Evolutionary conservation across 2,888 invertebrate species (phyloP).

Genomic region (Sarcophaga carnaria): DNA sequence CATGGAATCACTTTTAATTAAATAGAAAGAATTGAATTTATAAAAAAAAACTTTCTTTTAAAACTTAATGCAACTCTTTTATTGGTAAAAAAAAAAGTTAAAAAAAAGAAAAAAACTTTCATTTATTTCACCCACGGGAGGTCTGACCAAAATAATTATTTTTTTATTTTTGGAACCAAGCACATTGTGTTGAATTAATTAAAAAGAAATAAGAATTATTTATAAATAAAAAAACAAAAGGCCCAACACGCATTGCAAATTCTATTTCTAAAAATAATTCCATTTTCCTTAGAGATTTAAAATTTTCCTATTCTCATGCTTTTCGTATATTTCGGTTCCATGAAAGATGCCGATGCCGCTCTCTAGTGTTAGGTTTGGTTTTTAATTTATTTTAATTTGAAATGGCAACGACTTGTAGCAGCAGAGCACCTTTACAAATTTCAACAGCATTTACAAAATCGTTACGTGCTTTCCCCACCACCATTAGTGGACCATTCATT

Average conservation of each 20-base stretch:
- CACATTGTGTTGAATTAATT: slow-evolving; percentile 10
- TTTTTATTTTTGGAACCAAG: slow-evolving; percentile 25
- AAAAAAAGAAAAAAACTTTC: not conserved
- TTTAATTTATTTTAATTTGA: slow-evolving; percentile 1
- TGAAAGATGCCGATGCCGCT: not conserved
- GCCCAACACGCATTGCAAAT: slow-evolving; percentile 16
- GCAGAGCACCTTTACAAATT: slow-evolving; percentile 17
- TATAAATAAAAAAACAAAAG: slow-evolving; percentile 21
- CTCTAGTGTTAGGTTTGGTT: not conserved
- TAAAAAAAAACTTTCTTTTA: not conserved
- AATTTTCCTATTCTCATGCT: no score
- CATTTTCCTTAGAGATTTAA: not conserved
- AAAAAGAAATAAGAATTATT: slow-evolving; percentile 3
- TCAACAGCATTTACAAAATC: no score
- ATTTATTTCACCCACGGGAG: not conserved
- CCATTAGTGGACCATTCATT: no score
- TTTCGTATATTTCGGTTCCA: no score
- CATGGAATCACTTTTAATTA: not conserved
- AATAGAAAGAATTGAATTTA: not conserved
- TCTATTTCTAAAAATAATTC: slow-evolving; percentile 30
- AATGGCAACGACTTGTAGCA: slow-evolving; percentile 46
- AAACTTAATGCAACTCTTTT: not conserved
- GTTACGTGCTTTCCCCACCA: no score
- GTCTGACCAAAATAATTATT: slow-evolving; percentile 19
- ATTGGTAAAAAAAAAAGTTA: not conserved